Conservation (phyloP, 2,113 vertebrate genomes). For the Larimichthys polyactis region DNA sequence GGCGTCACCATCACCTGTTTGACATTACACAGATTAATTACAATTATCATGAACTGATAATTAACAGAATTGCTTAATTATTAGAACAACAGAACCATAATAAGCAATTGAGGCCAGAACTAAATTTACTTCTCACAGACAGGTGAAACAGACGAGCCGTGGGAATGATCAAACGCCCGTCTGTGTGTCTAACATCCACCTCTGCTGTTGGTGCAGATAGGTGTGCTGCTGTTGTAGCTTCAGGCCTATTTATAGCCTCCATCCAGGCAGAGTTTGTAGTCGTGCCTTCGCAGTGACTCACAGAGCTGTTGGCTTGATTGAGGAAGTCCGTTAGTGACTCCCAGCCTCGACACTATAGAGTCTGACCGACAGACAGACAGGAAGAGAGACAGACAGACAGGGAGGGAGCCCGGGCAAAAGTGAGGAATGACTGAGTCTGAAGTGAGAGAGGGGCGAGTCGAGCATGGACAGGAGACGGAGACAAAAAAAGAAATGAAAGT, state of each 20-base stretch:
- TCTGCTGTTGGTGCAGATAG: constrained; percentile 9
- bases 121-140: constrained; percentile 24
- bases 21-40: neutral
- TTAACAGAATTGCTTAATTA: neutral
- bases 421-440: constrained; percentile 25
- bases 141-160: neutral
- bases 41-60: neutral
- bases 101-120: neutral
- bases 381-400: constrained; percentile 44
- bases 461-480: constrained; percentile 34
- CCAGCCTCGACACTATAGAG: constrained; percentile 44
- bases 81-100: neutral
- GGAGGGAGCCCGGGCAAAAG: constrained; percentile 6
- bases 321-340: constrained; percentile 77
- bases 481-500: neutral
- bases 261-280: constrained; percentile 18
- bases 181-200: constrained; percentile 48
- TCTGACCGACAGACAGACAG: constrained; percentile 48
- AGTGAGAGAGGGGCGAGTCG: constrained; percentile 19
- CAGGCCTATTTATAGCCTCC: constrained; percentile 53
- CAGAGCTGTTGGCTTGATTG: constrained; percentile 49
- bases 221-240: constrained; percentile 7
- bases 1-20: neutral
- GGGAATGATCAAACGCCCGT: constrained; percentile 20
- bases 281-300: constrained; percentile 38